phyloP scores from a whole-genome alignment of 2,113 vertebrate genomes.

The Engystomops pustulosus region DNA sequence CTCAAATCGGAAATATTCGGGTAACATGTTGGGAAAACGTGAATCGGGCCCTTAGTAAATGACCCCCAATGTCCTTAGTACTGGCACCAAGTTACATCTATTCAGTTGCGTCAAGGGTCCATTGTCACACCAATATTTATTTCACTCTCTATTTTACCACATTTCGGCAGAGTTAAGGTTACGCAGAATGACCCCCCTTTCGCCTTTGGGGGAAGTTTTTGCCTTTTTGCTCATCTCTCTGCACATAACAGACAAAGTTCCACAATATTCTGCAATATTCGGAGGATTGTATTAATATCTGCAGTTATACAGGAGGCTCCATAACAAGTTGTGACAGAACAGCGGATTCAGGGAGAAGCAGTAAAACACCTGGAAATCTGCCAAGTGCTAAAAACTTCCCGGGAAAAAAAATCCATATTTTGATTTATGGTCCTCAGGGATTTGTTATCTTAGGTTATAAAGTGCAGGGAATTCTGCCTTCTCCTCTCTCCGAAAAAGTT shows the following conservation, averaged over 20 bases:
- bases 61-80: no score
- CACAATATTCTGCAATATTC: not conserved
- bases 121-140: no score
- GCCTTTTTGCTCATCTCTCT: not conserved
- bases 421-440: conserved; percentile 9
- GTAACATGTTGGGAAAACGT: no score
- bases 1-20: no score
- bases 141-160: no score
- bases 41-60: no score
- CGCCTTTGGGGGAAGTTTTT: no score
- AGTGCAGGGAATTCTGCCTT: not conserved
- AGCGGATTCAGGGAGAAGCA: not conserved
- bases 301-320: not conserved
- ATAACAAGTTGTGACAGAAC: not conserved
- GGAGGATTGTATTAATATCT: not conserved
- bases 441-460: not conserved
- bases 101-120: no score
- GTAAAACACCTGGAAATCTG: not conserved
- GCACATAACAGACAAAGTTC: not conserved
- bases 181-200: no score
- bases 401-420: conserved; percentile 19
- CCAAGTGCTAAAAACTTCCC: not conserved
- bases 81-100: no score
- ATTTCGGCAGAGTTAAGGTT: no score
- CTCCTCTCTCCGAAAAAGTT: not conserved